Percentiles rank a stretch among this genome's conserved stretches.
Conservation (phyloP, 2,888 invertebrate genomes). For the Anorthoa munda region DNA sequence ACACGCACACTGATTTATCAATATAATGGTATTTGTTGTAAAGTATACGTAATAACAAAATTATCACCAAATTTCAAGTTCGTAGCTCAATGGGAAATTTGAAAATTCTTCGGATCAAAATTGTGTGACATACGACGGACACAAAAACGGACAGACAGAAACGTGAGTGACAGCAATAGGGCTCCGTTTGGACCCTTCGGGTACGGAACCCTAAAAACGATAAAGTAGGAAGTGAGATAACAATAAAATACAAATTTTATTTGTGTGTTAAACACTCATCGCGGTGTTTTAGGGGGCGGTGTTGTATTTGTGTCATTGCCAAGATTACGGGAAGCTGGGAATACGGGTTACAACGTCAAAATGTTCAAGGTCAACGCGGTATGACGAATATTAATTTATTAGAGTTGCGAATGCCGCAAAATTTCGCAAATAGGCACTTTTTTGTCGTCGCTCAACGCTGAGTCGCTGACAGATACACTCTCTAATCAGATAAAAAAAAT, state of each 20-base stretch:
- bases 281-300: slow-evolving; percentile 12
- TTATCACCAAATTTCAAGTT: no score
- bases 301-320: slow-evolving; percentile 41
- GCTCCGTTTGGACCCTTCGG: no score
- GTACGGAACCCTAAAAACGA: neutral
- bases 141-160: no score
- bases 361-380: neutral
- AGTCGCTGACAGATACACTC: neutral
- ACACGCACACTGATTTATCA: no score
- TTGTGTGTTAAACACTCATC: slow-evolving; percentile 35
- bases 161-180: no score
- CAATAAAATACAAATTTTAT: slow-evolving; percentile 41
- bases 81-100: no score
- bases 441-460: neutral
- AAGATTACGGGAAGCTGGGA: slow-evolving; percentile 21
- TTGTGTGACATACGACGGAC: no score
- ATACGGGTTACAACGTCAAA: neutral
- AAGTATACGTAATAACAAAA: no score
- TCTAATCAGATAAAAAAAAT: neutral
- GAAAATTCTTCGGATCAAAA: no score
- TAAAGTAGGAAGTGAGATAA: slow-evolving; percentile 46
- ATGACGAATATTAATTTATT: neutral
- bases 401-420: neutral
- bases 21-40: no score
- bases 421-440: neutral